A percentile compares a stretch with the other conserved stretches of the same genome.
These are phyloP conservation scores for Brachionus paranguensis DNA, from an alignment of 1,140 invertebrate genomes.

Conservation along the genomic window DNA sequence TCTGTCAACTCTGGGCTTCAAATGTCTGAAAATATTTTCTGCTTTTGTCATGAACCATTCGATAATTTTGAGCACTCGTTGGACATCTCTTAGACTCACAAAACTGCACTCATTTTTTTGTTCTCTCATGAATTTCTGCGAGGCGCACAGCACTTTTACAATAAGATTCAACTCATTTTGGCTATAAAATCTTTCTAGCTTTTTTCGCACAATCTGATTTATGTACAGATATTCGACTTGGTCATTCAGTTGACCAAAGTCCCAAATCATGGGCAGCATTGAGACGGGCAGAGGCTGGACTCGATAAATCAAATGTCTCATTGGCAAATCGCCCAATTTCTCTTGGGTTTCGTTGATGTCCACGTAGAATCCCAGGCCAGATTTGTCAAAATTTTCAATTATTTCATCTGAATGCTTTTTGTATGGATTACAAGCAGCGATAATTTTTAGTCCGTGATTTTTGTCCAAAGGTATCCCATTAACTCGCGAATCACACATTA, in stretches of 20 bases:
- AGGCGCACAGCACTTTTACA: conserved; percentile 44
- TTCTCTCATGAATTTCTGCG: conserved; percentile 50
- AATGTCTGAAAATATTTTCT: not conserved
- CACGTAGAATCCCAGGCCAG: conserved; percentile 50
- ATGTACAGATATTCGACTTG: conserved; percentile 49
- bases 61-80: conserved; percentile 44
- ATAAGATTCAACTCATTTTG: conserved; percentile 40
- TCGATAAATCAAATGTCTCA: conserved; percentile 49
- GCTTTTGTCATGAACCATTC: conserved; percentile 40
- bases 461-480: conserved; percentile 44
- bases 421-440: conserved; percentile 52
- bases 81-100: conserved; percentile 51
- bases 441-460: conserved; percentile 45
- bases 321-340: conserved; percentile 46
- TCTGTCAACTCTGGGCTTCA: not conserved
- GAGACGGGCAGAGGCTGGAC: conserved; percentile 49
- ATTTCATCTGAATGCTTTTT: conserved; percentile 49
- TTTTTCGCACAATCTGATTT: conserved; percentile 41
- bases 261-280: conserved; percentile 50
- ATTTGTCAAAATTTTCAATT: conserved; percentile 47
- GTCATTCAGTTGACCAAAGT: conserved; percentile 48
- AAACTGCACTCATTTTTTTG: conserved; percentile 52
- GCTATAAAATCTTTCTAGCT: not conserved
- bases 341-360: conserved; percentile 45
- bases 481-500: conserved; percentile 49